These are phyloP conservation scores for Neosilurus hyrtlii DNA, from an alignment of 2,797 vertebrate species.

Conservation along the genomic window DNA sequence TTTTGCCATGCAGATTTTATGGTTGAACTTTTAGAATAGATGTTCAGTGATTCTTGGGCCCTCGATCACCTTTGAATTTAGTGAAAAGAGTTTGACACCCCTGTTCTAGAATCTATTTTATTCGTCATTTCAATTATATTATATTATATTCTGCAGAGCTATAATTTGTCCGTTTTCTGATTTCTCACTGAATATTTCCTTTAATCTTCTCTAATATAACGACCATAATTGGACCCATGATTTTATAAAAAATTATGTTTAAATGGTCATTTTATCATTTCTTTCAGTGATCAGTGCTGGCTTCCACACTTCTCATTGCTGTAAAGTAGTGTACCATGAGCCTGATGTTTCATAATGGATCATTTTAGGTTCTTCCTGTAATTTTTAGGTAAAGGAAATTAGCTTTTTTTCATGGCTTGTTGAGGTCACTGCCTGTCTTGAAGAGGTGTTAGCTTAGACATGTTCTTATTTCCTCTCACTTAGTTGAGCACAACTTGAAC, in stretches of 20 bases:
- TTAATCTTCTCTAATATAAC: background rate
- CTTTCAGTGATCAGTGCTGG: background rate
- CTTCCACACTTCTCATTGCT: no score
- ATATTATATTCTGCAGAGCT: no score
- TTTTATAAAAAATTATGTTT: background rate
- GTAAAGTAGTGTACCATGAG: background rate
- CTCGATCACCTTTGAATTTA: no score
- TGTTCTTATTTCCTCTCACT: background rate
- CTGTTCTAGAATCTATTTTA: no score
- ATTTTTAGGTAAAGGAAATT: background rate
- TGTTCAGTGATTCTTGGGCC: no score
- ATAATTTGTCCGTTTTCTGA: no score
- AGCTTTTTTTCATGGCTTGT: background rate
- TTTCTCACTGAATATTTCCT: no score
- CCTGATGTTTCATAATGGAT: background rate
- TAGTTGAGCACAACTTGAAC: background rate
- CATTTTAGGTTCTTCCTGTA: background rate
- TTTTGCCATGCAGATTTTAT: no score
- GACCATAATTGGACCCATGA: background rate
- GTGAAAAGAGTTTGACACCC: no score
- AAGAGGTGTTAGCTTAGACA: background rate
- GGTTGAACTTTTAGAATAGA: no score
- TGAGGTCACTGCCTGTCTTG: no score
- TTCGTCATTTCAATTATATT: no score
- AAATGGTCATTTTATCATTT: background rate